Base-by-base conservation (phyloP, 2,113 vertebrate species). In the Chamaetylas fuelleborni region DNA sequence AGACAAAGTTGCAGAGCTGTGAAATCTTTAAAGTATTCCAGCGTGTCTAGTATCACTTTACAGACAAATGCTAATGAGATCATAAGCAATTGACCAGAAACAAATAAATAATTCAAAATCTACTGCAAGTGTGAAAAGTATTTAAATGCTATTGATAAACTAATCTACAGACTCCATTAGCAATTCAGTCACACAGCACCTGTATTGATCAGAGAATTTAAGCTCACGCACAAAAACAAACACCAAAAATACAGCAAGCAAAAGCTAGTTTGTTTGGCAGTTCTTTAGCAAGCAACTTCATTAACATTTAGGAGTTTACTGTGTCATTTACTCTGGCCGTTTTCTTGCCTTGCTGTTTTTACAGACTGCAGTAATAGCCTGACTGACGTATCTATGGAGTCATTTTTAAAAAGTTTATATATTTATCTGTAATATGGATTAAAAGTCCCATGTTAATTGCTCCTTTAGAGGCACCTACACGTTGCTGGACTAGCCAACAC, bases 111-210 rank as follows among this genome's bases (percentile, higher is more conserved):
- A 99, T 99, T 98, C 98, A 99, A 97, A 95, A 86, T 97, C 98
- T 98, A 98, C 98, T 98, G 98, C 98, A 98, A 97, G 97, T 98
- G 98, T 98, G 96, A 99, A 98, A 98, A 98, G 98, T 99, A 99
- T 99, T 99, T 99, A 99, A 99, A 99, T 98, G 98, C 97, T 99
- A 99, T 99, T 98, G 98, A 99, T 98, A 97, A 98, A 98, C 97
- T 98, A 98, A 99, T 99, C 98, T 98, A 98, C 97, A 95, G 94
- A 86, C 97, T 97, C 97, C 94, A 97, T 98, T 98, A 98, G 97
- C 98, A 98, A 98, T 99, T 98, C 98, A 98, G 98, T 98, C 98
- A 96, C 96, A 98, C 96, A 98, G 97, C 97, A 96, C 97, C 97
- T 95, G 89, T 97, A 99, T 98, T 95, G 98, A 99, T 82, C 12